Percentiles rank a stretch among this genome's conserved stretches.
Conservation (phyloP, 2,888 invertebrate genomes). For the Idaea dimidiata region DNA sequence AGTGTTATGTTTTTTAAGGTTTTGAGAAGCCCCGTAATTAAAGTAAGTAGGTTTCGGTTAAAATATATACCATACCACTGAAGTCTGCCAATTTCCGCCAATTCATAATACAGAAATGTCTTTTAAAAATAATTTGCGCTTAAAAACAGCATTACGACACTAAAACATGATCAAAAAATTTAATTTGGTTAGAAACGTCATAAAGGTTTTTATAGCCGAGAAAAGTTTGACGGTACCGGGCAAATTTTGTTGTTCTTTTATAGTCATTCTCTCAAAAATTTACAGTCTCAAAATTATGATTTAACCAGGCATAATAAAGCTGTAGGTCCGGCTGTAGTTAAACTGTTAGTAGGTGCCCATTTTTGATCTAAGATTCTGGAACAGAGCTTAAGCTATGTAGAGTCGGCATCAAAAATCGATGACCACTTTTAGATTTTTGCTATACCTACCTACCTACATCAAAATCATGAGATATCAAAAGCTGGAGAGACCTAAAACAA, state of each 20-base stretch:
- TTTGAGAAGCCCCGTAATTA: too few species aligned
- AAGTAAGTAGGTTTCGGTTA: too few species aligned
- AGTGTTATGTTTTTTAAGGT: too few species aligned
- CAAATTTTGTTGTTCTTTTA: background rate
- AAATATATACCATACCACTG: too few species aligned
- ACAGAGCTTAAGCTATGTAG: too few species aligned
- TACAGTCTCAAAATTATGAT: background rate
- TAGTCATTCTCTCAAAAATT: background rate
- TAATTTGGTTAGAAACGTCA: background rate
- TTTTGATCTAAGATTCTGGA: too few species aligned
- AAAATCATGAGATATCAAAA: too few species aligned
- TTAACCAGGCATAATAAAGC: background rate
- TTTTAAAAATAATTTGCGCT: background rate
- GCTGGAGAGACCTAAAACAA: too few species aligned
- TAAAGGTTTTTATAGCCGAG: constrained; percentile 1
- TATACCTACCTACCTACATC: too few species aligned
- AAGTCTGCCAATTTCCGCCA: background rate
- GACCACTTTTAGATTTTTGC: too few species aligned
- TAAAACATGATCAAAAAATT: background rate
- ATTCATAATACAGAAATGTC: background rate
- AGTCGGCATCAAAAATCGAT: too few species aligned
- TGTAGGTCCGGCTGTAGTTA: background rate
- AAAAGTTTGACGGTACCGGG: background rate
- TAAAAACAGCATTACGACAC: background rate
- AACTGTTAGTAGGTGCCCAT: too few species aligned